Evolutionary conservation across 2,797 vertebrate species (phyloP).

Genomic region (Lepilemur ruficaudatus): DNA sequence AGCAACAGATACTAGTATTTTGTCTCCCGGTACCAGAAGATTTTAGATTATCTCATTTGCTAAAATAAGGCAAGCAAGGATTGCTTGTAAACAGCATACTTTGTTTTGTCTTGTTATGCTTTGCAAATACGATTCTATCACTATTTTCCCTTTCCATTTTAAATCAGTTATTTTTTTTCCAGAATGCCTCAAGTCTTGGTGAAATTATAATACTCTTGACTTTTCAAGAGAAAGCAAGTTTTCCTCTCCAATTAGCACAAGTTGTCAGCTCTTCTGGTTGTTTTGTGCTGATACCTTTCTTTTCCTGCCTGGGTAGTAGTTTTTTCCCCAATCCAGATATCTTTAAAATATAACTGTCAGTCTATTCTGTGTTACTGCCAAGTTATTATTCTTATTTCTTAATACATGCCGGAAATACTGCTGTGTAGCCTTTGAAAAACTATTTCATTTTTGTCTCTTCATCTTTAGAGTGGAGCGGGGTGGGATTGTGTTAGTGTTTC

Average conservation of each 20-base stretch:
- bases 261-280: not conserved
- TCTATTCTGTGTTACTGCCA: not conserved
- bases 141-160: not conserved
- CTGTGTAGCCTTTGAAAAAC: not conserved
- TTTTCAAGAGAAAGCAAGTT: conserved; percentile 3
- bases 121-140: not conserved
- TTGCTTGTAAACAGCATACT: not conserved
- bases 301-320: not conserved
- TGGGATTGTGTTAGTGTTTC: not conserved
- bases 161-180: conserved; percentile 9
- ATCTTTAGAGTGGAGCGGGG: not conserved
- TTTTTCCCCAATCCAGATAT: not conserved
- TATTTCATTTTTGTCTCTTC: not conserved
- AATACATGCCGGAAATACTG: not conserved
- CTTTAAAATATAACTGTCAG: not conserved
- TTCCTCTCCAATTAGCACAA: conserved; percentile 34
- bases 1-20: not conserved
- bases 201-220: conserved; percentile 21
- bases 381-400: conserved; percentile 1
- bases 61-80: not conserved
- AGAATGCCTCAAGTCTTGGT: not conserved
- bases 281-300: not conserved
- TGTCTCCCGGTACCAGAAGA: not conserved
- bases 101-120: not conserved
- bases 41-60: conserved; percentile 18